Evolutionary conservation across 92 coral and sea anemone genomes (phyloP).

Genomic region (Parazoanthus swiftii): DNA sequence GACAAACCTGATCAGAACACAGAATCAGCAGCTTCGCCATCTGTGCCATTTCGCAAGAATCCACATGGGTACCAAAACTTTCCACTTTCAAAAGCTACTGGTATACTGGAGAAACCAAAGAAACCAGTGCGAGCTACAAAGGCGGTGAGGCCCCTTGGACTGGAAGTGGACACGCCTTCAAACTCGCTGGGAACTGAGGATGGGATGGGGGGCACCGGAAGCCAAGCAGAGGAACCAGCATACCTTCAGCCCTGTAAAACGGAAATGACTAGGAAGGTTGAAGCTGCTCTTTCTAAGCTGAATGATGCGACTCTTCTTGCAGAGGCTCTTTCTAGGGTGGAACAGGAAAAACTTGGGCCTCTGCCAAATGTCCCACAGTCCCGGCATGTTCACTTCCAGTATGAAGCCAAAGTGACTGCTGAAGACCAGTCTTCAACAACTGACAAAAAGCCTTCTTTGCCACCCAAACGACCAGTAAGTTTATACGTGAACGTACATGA

Average conservation of each 20-base stretch:
- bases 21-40: conserved; percentile 46
- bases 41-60: conserved; percentile 54
- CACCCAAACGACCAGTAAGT: conserved; percentile 66
- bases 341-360: conserved; percentile 85
- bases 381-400: conserved; percentile 77
- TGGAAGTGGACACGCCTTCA: conserved; percentile 10
- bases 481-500: not conserved
- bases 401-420: conserved; percentile 42
- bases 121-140: conserved; percentile 80
- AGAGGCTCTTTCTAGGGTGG: conserved; percentile 85
- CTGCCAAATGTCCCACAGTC: conserved; percentile 80
- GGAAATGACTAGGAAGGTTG: conserved; percentile 73
- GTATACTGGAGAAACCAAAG: conserved; percentile 63
- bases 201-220: not conserved
- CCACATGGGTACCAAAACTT: conserved; percentile 77
- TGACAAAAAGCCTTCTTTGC: conserved; percentile 43
- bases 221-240: conserved; percentile 59
- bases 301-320: conserved; percentile 88
- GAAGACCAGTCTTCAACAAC: not conserved
- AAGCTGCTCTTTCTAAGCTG: conserved; percentile 78
- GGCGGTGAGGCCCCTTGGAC: conserved; percentile 69
- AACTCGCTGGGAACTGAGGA: not conserved
- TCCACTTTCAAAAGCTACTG: conserved; percentile 75
- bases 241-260: conserved; percentile 79
- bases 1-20: not conserved